Base-by-base conservation (phyloP, 2,797 vertebrate genomes). In the Decapterus maruadsi region DNA sequence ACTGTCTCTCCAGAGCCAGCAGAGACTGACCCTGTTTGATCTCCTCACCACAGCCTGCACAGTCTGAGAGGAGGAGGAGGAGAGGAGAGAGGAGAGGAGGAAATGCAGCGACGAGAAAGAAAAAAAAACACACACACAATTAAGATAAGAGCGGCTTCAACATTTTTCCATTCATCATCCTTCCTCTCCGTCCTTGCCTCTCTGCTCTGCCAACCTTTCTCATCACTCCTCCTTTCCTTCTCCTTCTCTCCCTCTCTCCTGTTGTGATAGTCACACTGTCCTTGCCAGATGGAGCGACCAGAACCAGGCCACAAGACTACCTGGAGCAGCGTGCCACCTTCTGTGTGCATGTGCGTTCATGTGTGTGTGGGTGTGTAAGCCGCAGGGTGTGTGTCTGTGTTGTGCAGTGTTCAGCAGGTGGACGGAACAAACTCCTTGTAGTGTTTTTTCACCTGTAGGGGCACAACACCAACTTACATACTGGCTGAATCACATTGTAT, bases 11-110 rank as follows among this genome's bases (percentile, higher is more conserved):
- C 93, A 99, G 90, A 0, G 98, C 98, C 93, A 99, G 90, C 65
- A 99, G 96, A 0, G 97, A 98, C 94, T 98, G 97, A 67, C 97
- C 97, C 16, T 97, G 97, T 83, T 95, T 97, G 94, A 99, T 99
- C 94, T 98, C 96, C 85, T 97, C 96, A 42, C 97, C 96, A 86
- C 98, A 99, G 67, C 97, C 97, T 0, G 97, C 97, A 1, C 98
- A 99, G 86, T 97, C 98, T 99, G 74, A 4, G 83, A 55, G 22
- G 65, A 42, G 68, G 54, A 72, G 40, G 43, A 69, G 50, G 74
- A 40, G 53, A 4, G 43, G 13, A 16, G 1, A 16, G 43, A 14
- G 43, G 5, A 16, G 43, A 16, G 42, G 13, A 55, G 13, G 48
- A 59, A 63, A 42, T 9, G 13, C 22, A 34, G 34, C 12, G 38